phyloP scores from a whole-genome alignment of 2,797 vertebrate genomes.

The Sebastes oblongus region DNA sequence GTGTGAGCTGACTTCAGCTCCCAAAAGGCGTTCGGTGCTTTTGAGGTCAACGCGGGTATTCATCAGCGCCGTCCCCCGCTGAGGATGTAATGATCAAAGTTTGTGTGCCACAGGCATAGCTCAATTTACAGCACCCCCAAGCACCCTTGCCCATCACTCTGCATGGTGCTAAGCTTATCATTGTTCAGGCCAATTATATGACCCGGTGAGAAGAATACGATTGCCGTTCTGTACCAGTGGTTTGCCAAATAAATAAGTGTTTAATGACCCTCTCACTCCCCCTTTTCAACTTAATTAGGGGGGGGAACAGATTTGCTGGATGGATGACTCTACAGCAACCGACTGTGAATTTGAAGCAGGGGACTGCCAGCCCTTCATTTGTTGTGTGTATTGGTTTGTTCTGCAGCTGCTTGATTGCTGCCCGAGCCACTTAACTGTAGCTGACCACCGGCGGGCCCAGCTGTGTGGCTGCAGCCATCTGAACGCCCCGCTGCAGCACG shows the following conservation, averaged over 20 bases:
- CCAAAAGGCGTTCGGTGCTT: slow-evolving; percentile 50
- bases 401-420: slow-evolving; percentile 72
- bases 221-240: slow-evolving; percentile 69
- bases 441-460: slow-evolving; percentile 65
- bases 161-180: slow-evolving; percentile 63
- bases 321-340: slow-evolving; percentile 69
- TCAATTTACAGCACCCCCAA: slow-evolving; percentile 65
- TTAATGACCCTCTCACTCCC: slow-evolving; percentile 73
- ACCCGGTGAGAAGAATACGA: slow-evolving; percentile 65
- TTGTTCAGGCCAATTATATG: slow-evolving; percentile 76
- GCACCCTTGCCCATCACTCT: slow-evolving; percentile 69
- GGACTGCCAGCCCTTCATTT: slow-evolving; percentile 48
- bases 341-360: slow-evolving; percentile 70
- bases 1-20: slow-evolving; percentile 55
- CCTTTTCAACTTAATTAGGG: slow-evolving; percentile 76
- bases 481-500: slow-evolving; percentile 17
- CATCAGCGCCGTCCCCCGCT: slow-evolving; percentile 57
- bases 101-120: slow-evolving; percentile 64
- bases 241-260: slow-evolving; percentile 78
- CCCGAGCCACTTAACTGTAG: slow-evolving; percentile 49
- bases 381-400: slow-evolving; percentile 56
- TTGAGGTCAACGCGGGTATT: slow-evolving; percentile 69
- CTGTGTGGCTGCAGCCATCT: slow-evolving; percentile 52
- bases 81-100: slow-evolving; percentile 76
- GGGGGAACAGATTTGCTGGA: slow-evolving; percentile 67